These are phyloP conservation scores for Dolichotis patagonum DNA, from an alignment of 2,113 vertebrate species.

Conservation along the genomic window DNA sequence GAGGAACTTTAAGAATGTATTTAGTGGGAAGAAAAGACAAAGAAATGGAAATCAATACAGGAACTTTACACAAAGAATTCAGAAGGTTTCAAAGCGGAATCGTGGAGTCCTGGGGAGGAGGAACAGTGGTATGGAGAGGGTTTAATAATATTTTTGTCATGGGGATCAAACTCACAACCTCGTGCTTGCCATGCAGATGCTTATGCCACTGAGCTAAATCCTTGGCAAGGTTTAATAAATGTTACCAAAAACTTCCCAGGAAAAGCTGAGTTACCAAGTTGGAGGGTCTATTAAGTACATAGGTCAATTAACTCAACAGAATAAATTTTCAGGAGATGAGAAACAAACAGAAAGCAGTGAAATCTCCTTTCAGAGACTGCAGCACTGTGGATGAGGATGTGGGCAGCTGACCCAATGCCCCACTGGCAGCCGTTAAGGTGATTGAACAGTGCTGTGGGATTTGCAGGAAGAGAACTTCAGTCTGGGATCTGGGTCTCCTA, in stretches of 20 bases:
- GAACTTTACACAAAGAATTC: not conserved
- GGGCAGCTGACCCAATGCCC: not conserved
- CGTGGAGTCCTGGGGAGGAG: not conserved
- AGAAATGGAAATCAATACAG: not conserved
- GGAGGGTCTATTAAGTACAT: not conserved
- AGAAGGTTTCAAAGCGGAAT: not conserved
- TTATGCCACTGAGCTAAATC: too few relatives aligned
- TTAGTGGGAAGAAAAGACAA: not conserved
- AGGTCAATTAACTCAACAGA: not conserved
- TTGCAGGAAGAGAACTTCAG: not conserved
- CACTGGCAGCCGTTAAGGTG: not conserved
- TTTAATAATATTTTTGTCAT: too few relatives aligned
- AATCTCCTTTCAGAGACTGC: not conserved
- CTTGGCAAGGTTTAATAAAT: not conserved
- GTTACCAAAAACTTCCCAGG: not conserved
- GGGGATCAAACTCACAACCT: too few relatives aligned
- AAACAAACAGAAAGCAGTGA: not conserved
- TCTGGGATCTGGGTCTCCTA: not conserved
- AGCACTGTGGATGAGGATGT: not conserved
- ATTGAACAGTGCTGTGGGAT: not conserved
- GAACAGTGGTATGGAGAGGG: not conserved
- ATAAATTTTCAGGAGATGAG: not conserved
- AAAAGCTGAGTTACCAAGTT: not conserved
- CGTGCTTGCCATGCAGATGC: too few relatives aligned
- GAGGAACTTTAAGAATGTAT: not conserved